Conservation (phyloP, 2,888 invertebrate species). For the Tipula lateralis region DNA sequence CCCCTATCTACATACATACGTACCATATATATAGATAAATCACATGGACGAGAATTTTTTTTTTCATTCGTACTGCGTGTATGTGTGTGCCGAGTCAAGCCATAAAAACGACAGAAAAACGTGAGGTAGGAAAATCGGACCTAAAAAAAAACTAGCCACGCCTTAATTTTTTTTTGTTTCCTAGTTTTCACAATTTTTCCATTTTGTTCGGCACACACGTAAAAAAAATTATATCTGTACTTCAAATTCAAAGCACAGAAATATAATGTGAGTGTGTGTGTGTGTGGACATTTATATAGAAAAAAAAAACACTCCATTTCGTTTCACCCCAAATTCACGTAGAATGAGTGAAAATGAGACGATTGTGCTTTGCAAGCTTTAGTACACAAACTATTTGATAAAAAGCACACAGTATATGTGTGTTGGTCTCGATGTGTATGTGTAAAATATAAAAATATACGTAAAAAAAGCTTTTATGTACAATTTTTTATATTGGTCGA, state of each 20-base stretch:
- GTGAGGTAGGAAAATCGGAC: background rate
- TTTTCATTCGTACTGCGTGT: background rate
- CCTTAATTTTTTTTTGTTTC: background rate
- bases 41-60: background rate
- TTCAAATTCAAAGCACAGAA: constrained; percentile 1
- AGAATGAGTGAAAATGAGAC: background rate
- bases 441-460: background rate
- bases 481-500: background rate
- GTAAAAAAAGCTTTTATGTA: background rate
- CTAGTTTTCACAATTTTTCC: background rate
- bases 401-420: background rate
- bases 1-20: too few relatives aligned
- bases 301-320: background rate
- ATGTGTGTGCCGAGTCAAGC: background rate
- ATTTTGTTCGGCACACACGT: background rate
- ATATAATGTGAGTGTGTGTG: too few relatives aligned
- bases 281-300: background rate
- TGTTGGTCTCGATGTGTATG: background rate
- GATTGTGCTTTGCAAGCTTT: background rate
- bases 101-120: background rate
- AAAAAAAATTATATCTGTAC: background rate
- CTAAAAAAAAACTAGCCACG: background rate
- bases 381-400: constrained; percentile 7
- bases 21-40: too few relatives aligned
- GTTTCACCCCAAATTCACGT: background rate